Evolutionary conservation across 2,797 vertebrate species (phyloP).

Genomic region (Jordanella pulchra): DNA sequence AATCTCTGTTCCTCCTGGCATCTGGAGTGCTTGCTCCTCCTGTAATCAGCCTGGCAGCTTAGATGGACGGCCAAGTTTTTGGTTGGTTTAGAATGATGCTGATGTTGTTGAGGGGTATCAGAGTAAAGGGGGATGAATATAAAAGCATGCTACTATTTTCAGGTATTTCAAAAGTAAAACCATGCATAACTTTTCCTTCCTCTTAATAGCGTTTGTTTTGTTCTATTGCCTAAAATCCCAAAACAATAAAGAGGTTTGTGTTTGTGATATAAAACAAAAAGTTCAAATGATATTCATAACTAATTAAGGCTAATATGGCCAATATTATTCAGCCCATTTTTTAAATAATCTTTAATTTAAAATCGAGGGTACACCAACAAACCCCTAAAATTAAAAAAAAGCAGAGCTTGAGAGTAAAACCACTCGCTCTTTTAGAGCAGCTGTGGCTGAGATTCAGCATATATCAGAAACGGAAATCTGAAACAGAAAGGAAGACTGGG

Average conservation of each 20-base stretch:
- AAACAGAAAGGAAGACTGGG: neutral
- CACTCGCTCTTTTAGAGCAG: neutral
- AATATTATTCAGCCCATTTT: neutral
- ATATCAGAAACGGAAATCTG: slow-evolving; percentile 47
- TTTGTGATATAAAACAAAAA: neutral
- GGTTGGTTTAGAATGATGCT: neutral
- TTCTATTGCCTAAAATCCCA: neutral
- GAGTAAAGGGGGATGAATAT: neutral
- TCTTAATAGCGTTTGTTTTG: neutral
- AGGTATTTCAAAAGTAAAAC: neutral
- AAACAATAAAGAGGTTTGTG: neutral
- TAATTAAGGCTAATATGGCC: too few relatives aligned
- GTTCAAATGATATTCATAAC: too few relatives aligned
- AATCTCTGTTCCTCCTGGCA: too few relatives aligned
- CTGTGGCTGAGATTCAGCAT: slow-evolving; percentile 7
- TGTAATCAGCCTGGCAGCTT: neutral
- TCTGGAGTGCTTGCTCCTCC: too few relatives aligned
- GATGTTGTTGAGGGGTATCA: neutral
- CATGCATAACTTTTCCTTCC: neutral
- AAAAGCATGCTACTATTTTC: neutral
- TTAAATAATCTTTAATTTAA: neutral
- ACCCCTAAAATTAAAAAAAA: neutral
- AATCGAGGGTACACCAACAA: too few relatives aligned
- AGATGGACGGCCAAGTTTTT: too few relatives aligned
- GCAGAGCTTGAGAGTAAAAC: neutral